These are phyloP conservation scores for Calephelis perditalis DNA, from an alignment of 2,888 invertebrate species.

Conservation along the genomic window DNA sequence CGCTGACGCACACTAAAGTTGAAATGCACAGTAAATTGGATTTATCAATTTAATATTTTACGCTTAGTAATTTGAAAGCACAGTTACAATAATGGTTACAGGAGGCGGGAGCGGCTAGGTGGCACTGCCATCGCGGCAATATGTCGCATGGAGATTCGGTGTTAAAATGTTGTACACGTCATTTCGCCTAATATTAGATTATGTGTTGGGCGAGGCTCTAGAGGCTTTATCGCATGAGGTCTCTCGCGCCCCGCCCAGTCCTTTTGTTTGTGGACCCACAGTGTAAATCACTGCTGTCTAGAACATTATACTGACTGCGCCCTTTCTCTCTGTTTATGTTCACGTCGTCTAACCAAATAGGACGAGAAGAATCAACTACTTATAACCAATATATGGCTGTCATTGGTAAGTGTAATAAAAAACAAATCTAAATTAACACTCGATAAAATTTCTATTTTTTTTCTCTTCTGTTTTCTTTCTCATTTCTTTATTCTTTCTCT, in stretches of 20 bases:
- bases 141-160: constrained; percentile 74
- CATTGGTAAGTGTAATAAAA: constrained; percentile 90
- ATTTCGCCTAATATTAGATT: constrained; percentile 61
- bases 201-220: constrained; percentile 59
- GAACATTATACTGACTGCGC: constrained; percentile 74
- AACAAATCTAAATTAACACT: constrained; percentile 74
- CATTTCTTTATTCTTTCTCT: constrained; percentile 44
- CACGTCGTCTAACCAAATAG: constrained; percentile 84
- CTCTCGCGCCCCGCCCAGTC: constrained; percentile 48
- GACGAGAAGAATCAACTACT: constrained; percentile 97
- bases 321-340: constrained; percentile 84
- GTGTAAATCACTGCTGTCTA: constrained; percentile 62
- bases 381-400: constrained; percentile 96
- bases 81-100: constrained; percentile 39
- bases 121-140: constrained; percentile 64
- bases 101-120: constrained; percentile 61
- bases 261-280: constrained; percentile 56
- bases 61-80: constrained; percentile 26
- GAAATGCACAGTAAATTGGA: constrained; percentile 26
- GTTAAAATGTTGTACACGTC: constrained; percentile 65
- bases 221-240: constrained; percentile 46
- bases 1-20: constrained; percentile 37
- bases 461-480: constrained; percentile 50
- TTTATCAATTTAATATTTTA: constrained; percentile 17
- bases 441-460: constrained; percentile 65